phyloP scores from a whole-genome alignment of 35 echinoderm and acorn worm genomes.

The Nesometra sesokonis region DNA sequence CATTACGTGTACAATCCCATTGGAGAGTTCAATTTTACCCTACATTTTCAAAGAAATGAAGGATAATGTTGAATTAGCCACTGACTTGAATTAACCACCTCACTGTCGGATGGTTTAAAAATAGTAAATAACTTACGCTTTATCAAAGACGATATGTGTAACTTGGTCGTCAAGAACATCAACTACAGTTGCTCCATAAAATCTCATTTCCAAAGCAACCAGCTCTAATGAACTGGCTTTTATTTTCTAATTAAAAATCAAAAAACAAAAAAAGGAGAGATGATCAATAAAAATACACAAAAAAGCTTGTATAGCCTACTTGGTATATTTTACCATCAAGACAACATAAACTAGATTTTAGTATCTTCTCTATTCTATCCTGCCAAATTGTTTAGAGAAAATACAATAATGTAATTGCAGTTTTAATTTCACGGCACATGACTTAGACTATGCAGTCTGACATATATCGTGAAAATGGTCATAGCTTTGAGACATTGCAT shows the following conservation, averaged over 20 bases:
- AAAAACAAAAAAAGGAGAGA: neutral
- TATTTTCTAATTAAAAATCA: slow-evolving; percentile 43
- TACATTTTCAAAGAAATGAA: no score
- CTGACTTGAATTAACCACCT: no score
- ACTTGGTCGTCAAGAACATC: slow-evolving; percentile 30
- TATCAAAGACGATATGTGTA: slow-evolving; percentile 76
- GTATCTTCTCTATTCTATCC: neutral
- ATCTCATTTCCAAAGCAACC: slow-evolving; percentile 81
- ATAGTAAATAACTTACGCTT: slow-evolving; percentile 20
- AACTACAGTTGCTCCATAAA: slow-evolving; percentile 56
- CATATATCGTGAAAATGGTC: no score
- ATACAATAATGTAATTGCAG: neutral
- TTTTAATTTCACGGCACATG: no score
- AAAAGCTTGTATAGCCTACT: no score
- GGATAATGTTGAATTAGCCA: no score
- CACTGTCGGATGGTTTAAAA: no score
- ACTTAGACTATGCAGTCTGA: no score
- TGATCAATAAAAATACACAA: neutral
- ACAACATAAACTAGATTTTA: neutral
- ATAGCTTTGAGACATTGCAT: no score
- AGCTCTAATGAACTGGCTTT: slow-evolving; percentile 74
- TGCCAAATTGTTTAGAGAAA: neutral
- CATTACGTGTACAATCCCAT: no score
- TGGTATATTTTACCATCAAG: no score
- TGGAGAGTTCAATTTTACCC: no score